Evolutionary conservation across 1,140 invertebrate genomes (phyloP).

Genomic region (Andricus grossulariae): DNA sequence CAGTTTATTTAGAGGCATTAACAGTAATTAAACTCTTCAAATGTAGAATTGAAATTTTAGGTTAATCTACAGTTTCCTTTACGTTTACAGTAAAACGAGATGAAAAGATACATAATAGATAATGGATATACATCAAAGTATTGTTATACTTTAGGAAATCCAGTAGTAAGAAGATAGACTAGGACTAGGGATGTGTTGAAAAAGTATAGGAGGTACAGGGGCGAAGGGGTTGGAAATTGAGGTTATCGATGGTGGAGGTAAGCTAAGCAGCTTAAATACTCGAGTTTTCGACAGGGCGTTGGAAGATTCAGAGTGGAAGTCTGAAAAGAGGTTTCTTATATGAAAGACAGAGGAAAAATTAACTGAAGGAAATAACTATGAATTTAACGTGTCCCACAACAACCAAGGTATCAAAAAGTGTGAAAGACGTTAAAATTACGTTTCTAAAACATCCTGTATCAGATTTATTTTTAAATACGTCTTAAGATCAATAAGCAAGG

Average conservation of each 20-base stretch:
- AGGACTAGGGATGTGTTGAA: background rate
- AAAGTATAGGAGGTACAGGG: background rate
- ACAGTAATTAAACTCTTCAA: too few species aligned
- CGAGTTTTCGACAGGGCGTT: constrained; percentile 32
- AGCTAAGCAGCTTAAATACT: constrained; percentile 48
- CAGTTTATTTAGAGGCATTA: too few species aligned
- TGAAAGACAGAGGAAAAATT: too few species aligned
- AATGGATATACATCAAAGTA: too few species aligned
- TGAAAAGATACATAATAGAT: background rate
- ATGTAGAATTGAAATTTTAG: too few species aligned
- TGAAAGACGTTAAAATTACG: too few species aligned
- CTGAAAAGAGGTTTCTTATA: background rate
- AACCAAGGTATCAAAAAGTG: too few species aligned
- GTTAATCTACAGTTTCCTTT: too few species aligned
- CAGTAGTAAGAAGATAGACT: background rate
- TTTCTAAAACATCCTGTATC: too few species aligned
- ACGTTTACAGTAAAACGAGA: background rate
- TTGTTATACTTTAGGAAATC: too few species aligned
- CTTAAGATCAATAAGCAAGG: too few species aligned
- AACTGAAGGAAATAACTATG: background rate
- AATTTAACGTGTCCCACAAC: background rate
- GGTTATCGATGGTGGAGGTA: constrained; percentile 33
- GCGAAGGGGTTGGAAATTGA: constrained; percentile 25
- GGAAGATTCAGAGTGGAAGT: background rate
- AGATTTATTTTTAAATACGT: too few species aligned